phyloP scores from a whole-genome alignment of 2,113 vertebrate genomes.

The Larimichthys crocea region DNA sequence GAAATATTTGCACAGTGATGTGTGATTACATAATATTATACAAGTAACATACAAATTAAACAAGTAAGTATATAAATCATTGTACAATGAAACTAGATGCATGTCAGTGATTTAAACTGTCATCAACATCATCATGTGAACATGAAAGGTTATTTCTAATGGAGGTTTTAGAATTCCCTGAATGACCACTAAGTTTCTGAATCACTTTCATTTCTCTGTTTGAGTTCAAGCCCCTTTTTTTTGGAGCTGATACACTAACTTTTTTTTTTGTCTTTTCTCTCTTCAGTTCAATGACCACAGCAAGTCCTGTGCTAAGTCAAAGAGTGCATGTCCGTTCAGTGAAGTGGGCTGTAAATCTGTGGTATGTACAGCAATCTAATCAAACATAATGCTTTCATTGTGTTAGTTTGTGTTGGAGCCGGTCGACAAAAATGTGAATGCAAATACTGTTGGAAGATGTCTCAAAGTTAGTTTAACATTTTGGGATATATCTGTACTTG shows the following conservation, averaged over 20 bases:
- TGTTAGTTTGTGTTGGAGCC: no score
- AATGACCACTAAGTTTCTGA: conserved; percentile 9
- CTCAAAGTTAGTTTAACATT: no score
- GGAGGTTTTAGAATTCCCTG: neutral
- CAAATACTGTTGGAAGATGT: neutral
- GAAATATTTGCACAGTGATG: neutral
- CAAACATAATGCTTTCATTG: neutral
- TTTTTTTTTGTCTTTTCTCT: neutral
- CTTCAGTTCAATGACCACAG: conserved; percentile 89
- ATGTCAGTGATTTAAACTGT: neutral
- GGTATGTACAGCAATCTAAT: conserved; percentile 59
- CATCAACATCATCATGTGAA: neutral
- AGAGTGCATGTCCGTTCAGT: conserved; percentile 87
- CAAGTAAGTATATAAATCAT: neutral
- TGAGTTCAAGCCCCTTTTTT: neutral
- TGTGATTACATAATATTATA: neutral
- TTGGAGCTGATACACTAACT: neutral
- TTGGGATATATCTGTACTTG: no score
- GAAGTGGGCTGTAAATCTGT: conserved; percentile 86
- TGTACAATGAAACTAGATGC: neutral
- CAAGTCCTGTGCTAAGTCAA: conserved; percentile 86
- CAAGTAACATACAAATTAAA: neutral
- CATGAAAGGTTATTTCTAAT: neutral
- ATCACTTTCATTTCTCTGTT: conserved; percentile 39
- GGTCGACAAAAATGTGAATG: no score